These are phyloP conservation scores for Zenarchopterus dispar DNA, from an alignment of 2,797 vertebrate species.

Conservation along the genomic window DNA sequence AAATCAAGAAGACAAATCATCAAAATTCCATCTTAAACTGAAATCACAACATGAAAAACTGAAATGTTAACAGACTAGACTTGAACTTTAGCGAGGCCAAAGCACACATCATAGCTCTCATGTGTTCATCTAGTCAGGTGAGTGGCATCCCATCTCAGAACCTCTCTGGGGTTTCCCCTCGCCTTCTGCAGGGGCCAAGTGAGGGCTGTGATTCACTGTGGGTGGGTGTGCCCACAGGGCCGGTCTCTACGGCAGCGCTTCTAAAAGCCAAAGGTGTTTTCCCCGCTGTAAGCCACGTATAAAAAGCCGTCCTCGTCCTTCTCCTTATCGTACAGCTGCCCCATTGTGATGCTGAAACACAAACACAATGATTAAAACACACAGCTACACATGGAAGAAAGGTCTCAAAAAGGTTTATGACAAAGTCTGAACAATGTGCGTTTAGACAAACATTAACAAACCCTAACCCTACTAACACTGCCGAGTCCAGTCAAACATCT, in stretches of 20 bases:
- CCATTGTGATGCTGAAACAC: conserved; percentile 92
- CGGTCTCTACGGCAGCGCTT: no score
- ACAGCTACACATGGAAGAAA: no score
- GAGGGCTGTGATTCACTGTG: conserved; percentile 54
- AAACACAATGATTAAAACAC: no score
- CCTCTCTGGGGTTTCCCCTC: conserved; percentile 47
- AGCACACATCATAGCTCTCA: conserved; percentile 13
- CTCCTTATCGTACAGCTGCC: conserved; percentile 96
- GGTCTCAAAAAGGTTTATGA: no score
- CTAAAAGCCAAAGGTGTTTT: conserved; percentile 90
- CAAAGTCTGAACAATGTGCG: no score
- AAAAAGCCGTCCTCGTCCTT: conserved; percentile 98
- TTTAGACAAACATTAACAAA: no score
- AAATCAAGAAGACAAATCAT: conserved; percentile 30
- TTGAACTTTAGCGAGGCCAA: not conserved
- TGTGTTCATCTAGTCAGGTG: conserved; percentile 19
- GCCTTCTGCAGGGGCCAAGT: conserved; percentile 29
- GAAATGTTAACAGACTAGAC: conserved; percentile 38
- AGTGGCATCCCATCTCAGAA: conserved; percentile 39
- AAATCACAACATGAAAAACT: conserved; percentile 65
- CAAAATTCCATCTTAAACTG: conserved; percentile 42
- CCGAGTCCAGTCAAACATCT: no score
- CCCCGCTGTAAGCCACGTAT: conserved; percentile 96
- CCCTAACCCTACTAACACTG: no score
- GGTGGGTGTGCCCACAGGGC: no score